Evolutionary conservation across 2,113 vertebrate genomes (phyloP).

Genomic region (Seriola rivoliana): DNA sequence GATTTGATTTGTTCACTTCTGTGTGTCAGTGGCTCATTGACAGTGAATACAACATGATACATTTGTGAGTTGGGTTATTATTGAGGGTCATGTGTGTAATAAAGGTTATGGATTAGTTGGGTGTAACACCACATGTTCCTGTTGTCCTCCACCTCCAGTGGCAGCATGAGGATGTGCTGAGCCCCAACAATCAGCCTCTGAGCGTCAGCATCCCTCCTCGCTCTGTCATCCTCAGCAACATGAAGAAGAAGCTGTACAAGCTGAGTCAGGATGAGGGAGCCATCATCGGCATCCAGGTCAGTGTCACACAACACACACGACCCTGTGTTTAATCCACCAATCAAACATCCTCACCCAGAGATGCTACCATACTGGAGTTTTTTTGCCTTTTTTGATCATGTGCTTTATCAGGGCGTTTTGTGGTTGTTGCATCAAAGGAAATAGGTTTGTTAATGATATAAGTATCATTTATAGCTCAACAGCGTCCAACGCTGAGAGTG

Average conservation of each 20-base stretch:
- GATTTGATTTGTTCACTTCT: too few species aligned
- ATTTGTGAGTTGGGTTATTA: not conserved
- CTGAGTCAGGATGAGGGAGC: slow-evolving; percentile 96
- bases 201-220: slow-evolving; percentile 93
- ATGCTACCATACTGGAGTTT: too few species aligned
- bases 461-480: too few species aligned
- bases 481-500: too few species aligned
- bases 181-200: slow-evolving; percentile 90
- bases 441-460: too few species aligned
- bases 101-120: not conserved
- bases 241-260: slow-evolving; percentile 99
- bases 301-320: not conserved
- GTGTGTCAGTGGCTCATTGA: too few species aligned
- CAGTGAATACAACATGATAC: too few species aligned
- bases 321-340: not conserved
- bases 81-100: not conserved
- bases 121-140: not conserved
- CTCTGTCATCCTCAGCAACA: slow-evolving; percentile 93
- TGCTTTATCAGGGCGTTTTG: too few species aligned
- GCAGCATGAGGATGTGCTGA: slow-evolving; percentile 97
- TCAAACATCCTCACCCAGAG: not conserved
- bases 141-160: slow-evolving; percentile 84
- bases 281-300: slow-evolving; percentile 92
- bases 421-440: too few species aligned
- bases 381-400: too few species aligned